These are phyloP conservation scores for Sitta europaea DNA, from an alignment of 2,113 vertebrate species.

Conservation along the genomic window DNA sequence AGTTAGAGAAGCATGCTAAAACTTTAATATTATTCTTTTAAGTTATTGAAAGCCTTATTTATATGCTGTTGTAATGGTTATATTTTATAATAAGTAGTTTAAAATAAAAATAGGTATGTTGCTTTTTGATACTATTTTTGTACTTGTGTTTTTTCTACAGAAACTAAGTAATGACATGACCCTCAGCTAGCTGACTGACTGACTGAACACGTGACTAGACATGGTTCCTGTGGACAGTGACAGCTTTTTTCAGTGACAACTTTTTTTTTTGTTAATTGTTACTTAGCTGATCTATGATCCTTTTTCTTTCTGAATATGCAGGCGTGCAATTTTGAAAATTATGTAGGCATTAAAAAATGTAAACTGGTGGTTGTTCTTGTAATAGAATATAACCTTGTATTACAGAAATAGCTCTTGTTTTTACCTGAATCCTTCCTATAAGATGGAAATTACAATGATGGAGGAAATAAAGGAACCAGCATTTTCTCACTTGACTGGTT, in stretches of 20 bases:
- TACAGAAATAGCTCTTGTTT: conserved; percentile 55
- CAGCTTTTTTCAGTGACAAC: conserved; percentile 61
- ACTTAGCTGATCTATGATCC: conserved; percentile 22
- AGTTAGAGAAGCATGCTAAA: not conserved
- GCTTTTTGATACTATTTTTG: conserved; percentile 70
- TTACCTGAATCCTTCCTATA: conserved; percentile 57
- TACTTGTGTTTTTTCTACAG: conserved; percentile 81
- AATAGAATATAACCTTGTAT: conserved; percentile 51
- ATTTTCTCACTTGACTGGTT: conserved; percentile 34
- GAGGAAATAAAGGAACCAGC: conserved; percentile 10
- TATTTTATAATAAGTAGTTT: not conserved
- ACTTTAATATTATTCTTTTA: not conserved
- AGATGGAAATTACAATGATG: conserved; percentile 26
- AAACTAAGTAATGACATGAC: conserved; percentile 78
- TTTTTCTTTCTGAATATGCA: conserved; percentile 43
- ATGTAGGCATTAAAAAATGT: conserved; percentile 36
- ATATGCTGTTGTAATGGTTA: not conserved
- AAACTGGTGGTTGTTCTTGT: conserved; percentile 50
- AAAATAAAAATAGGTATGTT: conserved; percentile 40
- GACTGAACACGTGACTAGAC: conserved; percentile 81
- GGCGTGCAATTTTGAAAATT: conserved; percentile 41
- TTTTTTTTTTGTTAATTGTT: conserved; percentile 10
- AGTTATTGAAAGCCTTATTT: not conserved
- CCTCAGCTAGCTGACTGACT: conserved; percentile 73
- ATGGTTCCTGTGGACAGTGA: conserved; percentile 75